These are phyloP conservation scores for Sorex maritimensis DNA, from an alignment of 2,797 vertebrate genomes.

Conservation along the genomic window DNA sequence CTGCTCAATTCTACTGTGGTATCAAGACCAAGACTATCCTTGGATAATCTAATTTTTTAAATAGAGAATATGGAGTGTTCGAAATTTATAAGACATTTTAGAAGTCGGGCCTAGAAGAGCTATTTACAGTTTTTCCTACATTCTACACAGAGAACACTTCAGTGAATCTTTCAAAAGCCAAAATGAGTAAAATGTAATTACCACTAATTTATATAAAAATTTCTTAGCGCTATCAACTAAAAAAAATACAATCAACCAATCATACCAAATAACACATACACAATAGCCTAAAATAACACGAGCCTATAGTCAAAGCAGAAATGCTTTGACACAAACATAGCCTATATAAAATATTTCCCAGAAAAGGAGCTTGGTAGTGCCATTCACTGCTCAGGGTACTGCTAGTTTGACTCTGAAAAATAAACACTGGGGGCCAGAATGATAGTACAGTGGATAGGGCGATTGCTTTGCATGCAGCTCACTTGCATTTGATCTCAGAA, in stretches of 20 bases:
- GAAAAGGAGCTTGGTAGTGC: background rate
- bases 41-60: background rate
- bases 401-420: background rate
- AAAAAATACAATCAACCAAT: background rate
- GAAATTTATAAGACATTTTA: slow-evolving; percentile 2
- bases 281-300: background rate
- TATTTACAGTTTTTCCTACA: background rate
- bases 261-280: background rate
- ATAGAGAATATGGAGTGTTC: background rate
- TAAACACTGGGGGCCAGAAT: background rate
- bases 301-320: background rate
- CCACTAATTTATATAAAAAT: background rate
- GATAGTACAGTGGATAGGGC: too few species aligned
- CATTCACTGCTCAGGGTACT: background rate
- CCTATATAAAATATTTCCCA: background rate
- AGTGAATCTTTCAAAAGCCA: background rate
- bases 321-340: background rate
- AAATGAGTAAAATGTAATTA: background rate
- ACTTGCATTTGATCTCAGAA: too few species aligned
- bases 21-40: background rate
- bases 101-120: background rate
- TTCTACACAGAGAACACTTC: background rate
- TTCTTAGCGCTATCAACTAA: too few species aligned
- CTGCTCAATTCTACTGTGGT: background rate
- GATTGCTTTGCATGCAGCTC: too few species aligned